Conservation (phyloP, 2,113 vertebrate genomes). For the Tachuris rubrigastra region DNA sequence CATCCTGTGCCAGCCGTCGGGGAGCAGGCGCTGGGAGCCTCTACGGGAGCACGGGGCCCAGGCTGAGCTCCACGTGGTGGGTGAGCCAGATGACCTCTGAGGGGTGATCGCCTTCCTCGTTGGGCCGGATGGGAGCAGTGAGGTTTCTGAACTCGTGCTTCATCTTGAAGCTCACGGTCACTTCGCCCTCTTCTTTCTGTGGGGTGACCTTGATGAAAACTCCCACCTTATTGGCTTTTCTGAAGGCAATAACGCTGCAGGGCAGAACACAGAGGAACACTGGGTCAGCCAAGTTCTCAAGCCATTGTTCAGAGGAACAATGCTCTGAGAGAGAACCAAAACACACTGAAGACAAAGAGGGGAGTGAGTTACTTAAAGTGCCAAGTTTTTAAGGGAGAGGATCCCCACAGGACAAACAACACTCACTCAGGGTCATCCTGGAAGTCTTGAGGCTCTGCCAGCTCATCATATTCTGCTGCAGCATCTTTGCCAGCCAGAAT, state of each 20-base stretch:
- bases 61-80: constrained; percentile 92
- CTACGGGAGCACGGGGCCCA: constrained; percentile 88
- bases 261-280: not conserved
- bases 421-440: constrained; percentile 98
- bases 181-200: constrained; percentile 86
- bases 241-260: constrained; percentile 90
- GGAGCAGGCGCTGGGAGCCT: not conserved
- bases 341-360: not conserved
- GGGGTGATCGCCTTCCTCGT: constrained; percentile 81
- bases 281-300: not conserved
- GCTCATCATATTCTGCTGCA: constrained; percentile 94
- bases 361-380: not conserved
- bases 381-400: not conserved
- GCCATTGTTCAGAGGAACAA: not conserved
- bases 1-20: not conserved
- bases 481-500: constrained; percentile 94
- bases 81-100: constrained; percentile 92
- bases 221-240: constrained; percentile 98
- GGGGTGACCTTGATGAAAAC: constrained; percentile 98
- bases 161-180: constrained; percentile 93
- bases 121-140: constrained; percentile 84
- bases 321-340: not conserved
- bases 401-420: not conserved
- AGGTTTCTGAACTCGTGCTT: constrained; percentile 97
- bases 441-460: constrained; percentile 97